A percentile compares a stretch with the other conserved stretches of the same genome.
Evolutionary conservation across 2,797 vertebrate species (phyloP).

Genomic region (Myotis vivesi): DNA sequence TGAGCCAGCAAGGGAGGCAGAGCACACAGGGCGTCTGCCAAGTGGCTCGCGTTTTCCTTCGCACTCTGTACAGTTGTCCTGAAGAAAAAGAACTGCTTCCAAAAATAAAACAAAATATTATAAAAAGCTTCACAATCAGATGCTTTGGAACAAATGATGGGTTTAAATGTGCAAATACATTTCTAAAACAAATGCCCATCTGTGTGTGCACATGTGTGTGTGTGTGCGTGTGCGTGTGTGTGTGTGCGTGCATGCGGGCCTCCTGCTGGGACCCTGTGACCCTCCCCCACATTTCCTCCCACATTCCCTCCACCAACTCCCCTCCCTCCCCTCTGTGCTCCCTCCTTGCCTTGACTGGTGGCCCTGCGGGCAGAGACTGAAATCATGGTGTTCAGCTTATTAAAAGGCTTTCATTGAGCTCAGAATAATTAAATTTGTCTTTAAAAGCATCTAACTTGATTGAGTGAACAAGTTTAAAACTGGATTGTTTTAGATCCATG

Average conservation of each 20-base stretch:
- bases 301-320: too few species aligned
- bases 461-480: not conserved
- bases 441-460: conserved; percentile 25
- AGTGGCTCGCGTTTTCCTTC: not conserved
- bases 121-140: conserved; percentile 5
- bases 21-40: not conserved
- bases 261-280: accelerated
- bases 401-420: conserved; percentile 49
- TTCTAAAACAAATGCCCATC: not conserved
- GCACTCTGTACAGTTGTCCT: conserved; percentile 26
- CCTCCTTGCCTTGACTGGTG: not conserved
- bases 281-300: too few species aligned
- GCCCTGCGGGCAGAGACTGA: not conserved
- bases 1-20: not conserved
- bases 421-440: conserved; percentile 46
- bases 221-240: not conserved
- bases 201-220: accelerated
- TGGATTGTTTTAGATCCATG: not conserved
- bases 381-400: not conserved
- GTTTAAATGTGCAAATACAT: not conserved
- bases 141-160: not conserved
- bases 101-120: conserved; percentile 65
- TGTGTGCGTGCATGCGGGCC: accelerated
- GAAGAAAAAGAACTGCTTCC: conserved; percentile 32
- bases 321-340: not conserved